A percentile compares a stretch with the other conserved stretches of the same genome.
Evolutionary conservation across 2,888 invertebrate species (phyloP).

Genomic region (Scaptodrosophila latifasciaeformis): DNA sequence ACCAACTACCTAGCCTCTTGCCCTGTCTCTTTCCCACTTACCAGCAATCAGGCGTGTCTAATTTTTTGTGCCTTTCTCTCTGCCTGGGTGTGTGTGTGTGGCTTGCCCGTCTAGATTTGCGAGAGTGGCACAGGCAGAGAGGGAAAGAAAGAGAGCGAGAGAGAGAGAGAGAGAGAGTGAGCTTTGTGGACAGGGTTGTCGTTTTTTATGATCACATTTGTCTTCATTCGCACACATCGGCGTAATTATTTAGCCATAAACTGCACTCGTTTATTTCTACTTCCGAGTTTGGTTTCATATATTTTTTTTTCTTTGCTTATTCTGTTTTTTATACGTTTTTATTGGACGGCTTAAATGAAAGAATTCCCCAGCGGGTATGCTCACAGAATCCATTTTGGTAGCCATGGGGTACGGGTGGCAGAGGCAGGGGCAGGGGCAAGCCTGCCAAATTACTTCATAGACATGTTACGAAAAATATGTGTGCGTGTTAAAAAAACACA

Average conservation of each 20-base stretch:
- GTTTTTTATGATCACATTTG: conserved; percentile 15
- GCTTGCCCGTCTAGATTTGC: not conserved
- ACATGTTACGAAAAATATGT: too few relatives aligned
- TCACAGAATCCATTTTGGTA: too few relatives aligned
- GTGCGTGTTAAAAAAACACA: too few relatives aligned
- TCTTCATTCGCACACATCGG: conserved; percentile 16
- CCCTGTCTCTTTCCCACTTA: not conserved
- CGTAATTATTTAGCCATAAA: conserved; percentile 22
- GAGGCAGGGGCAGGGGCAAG: too few relatives aligned
- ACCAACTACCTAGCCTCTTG: not conserved
- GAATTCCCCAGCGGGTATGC: not conserved
- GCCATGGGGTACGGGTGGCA: too few relatives aligned
- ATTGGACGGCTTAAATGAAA: conserved; percentile 10
- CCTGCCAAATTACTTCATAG: too few relatives aligned
- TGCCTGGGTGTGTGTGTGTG: not conserved
- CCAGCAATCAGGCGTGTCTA: not conserved
- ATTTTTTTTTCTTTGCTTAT: not conserved
- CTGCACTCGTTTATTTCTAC: not conserved
- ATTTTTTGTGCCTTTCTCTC: conserved; percentile 1
- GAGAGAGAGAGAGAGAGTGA: too few relatives aligned
- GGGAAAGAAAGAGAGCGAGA: too few relatives aligned
- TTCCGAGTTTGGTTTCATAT: not conserved
- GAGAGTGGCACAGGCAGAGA: not conserved
- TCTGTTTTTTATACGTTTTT: not conserved
- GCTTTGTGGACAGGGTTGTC: not conserved